phyloP scores from a whole-genome alignment of 1,140 invertebrate species.

The Drosophila sproati region DNA sequence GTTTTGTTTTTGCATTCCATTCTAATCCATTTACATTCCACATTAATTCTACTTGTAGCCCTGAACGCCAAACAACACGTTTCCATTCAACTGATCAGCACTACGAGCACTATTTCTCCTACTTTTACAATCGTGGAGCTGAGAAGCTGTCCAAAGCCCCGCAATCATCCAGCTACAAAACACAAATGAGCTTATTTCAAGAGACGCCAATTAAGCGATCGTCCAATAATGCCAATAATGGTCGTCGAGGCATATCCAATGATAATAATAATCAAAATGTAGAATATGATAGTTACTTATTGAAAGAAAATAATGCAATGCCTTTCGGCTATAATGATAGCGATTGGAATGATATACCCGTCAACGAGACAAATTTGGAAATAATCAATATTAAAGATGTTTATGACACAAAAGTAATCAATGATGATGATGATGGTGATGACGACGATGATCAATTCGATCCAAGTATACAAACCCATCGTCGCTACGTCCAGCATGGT shows the following conservation, averaged over 20 bases:
- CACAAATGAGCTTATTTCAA: slow-evolving; percentile 68
- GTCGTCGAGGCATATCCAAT: slow-evolving; percentile 26
- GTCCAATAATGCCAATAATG: slow-evolving; percentile 1
- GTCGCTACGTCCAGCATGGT: slow-evolving; percentile 45
- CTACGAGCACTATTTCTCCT: slow-evolving; percentile 78
- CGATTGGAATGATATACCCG: slow-evolving; percentile 38
- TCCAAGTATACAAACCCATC: slow-evolving; percentile 35
- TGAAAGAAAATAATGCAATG: slow-evolving; percentile 65
- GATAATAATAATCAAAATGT: slow-evolving; percentile 47
- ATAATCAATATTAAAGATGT: slow-evolving; percentile 37
- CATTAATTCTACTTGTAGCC: slow-evolving; percentile 28
- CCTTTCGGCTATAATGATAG: slow-evolving; percentile 42
- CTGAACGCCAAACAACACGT: slow-evolving; percentile 37
- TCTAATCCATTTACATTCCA: no score
- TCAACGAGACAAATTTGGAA: slow-evolving; percentile 12
- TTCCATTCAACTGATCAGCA: slow-evolving; percentile 64
- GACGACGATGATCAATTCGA: slow-evolving; percentile 41
- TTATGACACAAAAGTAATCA: slow-evolving; percentile 33
- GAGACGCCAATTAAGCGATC: slow-evolving; percentile 41
- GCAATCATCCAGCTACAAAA: slow-evolving; percentile 41
- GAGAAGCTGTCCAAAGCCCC: slow-evolving; percentile 44
- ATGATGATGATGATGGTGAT: not conserved
- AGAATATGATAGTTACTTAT: slow-evolving; percentile 55
- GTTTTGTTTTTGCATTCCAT: not conserved
- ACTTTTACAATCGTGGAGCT: slow-evolving; percentile 71